Percentiles rank a stretch among this genome's conserved stretches.
Evolutionary conservation across 2,113 vertebrate genomes (phyloP).

Genomic region (Gymnocephalus cernua): DNA sequence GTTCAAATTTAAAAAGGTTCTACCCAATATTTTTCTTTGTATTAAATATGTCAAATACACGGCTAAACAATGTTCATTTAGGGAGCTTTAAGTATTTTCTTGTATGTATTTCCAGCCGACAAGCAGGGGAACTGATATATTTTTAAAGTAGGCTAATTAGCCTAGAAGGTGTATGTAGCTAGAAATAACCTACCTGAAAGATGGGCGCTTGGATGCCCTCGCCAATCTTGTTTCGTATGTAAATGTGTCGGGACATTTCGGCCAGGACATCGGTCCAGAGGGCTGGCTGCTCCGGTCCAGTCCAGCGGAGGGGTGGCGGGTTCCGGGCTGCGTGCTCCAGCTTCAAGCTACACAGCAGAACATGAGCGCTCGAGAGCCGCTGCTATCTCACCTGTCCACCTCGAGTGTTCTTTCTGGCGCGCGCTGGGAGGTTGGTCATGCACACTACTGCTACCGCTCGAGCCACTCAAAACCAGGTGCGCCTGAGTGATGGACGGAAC

Average conservation of each 20-base stretch:
- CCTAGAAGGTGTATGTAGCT: background rate
- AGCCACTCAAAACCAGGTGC: slow-evolving; percentile 57
- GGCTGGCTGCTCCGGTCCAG: slow-evolving; percentile 82
- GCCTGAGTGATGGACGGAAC: slow-evolving; percentile 48
- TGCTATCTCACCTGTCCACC: background rate
- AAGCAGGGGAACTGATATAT: background rate
- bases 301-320: slow-evolving; percentile 81
- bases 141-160: no score
- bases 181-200: slow-evolving; percentile 83
- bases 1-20: background rate
- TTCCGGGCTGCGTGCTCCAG: slow-evolving; percentile 82
- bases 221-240: slow-evolving; percentile 87
- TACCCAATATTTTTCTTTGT: no score
- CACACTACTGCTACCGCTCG: slow-evolving; percentile 20
- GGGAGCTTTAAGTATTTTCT: no score
- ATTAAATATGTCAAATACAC: no score
- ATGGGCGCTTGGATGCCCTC: slow-evolving; percentile 88
- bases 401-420: slow-evolving; percentile 5
- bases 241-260: slow-evolving; percentile 90
- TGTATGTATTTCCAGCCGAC: background rate
- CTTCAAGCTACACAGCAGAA: slow-evolving; percentile 69
- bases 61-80: no score
- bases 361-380: slow-evolving; percentile 40
- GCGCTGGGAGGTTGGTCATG: slow-evolving; percentile 10
- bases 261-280: slow-evolving; percentile 87